phyloP scores from a whole-genome alignment of 1,140 invertebrate species.

The Hylaeus volcanicus region DNA sequence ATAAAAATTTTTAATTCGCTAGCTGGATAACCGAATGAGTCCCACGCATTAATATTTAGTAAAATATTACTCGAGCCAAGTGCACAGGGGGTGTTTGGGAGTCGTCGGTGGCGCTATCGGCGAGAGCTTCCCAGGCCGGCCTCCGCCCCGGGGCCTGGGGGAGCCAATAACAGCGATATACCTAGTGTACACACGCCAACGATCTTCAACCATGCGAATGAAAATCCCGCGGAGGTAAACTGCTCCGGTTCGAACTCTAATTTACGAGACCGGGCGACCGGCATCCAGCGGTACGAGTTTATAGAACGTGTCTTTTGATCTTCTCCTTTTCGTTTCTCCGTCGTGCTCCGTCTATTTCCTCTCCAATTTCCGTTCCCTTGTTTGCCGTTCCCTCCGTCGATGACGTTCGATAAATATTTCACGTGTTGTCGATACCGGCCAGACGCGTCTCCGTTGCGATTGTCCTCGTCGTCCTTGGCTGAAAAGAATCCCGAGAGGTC shows the following conservation, averaged over 20 bases:
- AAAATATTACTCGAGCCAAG: no score
- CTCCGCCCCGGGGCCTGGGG: neutral
- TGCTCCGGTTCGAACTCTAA: slow-evolving; percentile 21
- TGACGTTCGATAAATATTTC: slow-evolving; percentile 43
- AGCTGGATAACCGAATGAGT: no score
- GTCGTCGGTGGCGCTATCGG: neutral
- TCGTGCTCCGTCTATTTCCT: slow-evolving; percentile 23
- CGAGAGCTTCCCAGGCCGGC: neutral
- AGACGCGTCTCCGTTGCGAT: slow-evolving; percentile 3
- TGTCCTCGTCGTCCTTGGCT: neutral
- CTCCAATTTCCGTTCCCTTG: slow-evolving; percentile 41
- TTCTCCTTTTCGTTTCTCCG: neutral
- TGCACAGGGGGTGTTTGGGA: no score
- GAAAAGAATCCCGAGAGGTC: no score
- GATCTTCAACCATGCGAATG: neutral
- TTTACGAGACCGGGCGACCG: slow-evolving; percentile 25
- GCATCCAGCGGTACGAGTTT: slow-evolving; percentile 17
- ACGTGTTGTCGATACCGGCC: slow-evolving; percentile 20
- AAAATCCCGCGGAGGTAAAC: slow-evolving; percentile 6
- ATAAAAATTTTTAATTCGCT: no score
- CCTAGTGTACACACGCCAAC: neutral
- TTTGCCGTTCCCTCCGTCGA: slow-evolving; percentile 15
- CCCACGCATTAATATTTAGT: no score
- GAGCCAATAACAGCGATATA: neutral
- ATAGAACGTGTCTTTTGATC: slow-evolving; percentile 44